Percentiles rank a stretch among this genome's conserved stretches.
phyloP scores from a whole-genome alignment of 1,140 invertebrate genomes.

The Drosophila trapezifrons region DNA sequence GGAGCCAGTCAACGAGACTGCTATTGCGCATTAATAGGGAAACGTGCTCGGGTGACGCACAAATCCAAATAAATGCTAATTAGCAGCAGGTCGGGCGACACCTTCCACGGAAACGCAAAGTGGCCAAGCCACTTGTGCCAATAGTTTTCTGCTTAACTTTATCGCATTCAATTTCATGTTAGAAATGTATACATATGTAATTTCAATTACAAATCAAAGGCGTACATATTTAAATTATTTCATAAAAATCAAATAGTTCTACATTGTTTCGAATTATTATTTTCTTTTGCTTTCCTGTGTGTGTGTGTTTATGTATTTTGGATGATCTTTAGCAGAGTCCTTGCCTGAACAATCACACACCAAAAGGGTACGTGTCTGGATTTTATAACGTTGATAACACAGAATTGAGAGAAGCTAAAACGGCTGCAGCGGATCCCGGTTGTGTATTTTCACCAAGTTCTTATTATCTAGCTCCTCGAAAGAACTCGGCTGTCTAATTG shows the following conservation, averaged over 20 bases:
- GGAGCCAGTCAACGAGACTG: constrained; percentile 1
- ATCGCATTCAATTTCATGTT: constrained; percentile 44
- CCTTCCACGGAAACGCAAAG: constrained; percentile 20
- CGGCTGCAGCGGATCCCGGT: constrained; percentile 33
- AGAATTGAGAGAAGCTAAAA: constrained; percentile 52
- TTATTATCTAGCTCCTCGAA: constrained; percentile 32
- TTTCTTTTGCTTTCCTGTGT: constrained; percentile 59
- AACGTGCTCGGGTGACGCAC: constrained; percentile 47
- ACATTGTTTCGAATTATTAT: constrained; percentile 50
- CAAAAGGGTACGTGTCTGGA: constrained; percentile 33
- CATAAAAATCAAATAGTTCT: constrained; percentile 82
- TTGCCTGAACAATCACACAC: constrained; percentile 38
- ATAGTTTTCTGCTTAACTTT: constrained; percentile 25
- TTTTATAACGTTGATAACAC: constrained; percentile 50
- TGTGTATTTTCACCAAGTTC: constrained; percentile 17
- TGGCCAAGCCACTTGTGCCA: constrained; percentile 10
- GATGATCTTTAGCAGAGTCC: constrained; percentile 30
- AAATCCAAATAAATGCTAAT: constrained; percentile 36
- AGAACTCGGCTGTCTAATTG: constrained; percentile 55
- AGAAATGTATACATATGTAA: constrained; percentile 67
- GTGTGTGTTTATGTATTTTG: constrained; percentile 32
- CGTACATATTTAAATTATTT: constrained; percentile 77
- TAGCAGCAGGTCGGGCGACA: constrained; percentile 28
- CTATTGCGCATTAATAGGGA: constrained; percentile 44
- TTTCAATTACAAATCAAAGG: constrained; percentile 80